Evolutionary conservation across 2,113 vertebrate genomes (phyloP).

Genomic region (Monopterus albus): DNA sequence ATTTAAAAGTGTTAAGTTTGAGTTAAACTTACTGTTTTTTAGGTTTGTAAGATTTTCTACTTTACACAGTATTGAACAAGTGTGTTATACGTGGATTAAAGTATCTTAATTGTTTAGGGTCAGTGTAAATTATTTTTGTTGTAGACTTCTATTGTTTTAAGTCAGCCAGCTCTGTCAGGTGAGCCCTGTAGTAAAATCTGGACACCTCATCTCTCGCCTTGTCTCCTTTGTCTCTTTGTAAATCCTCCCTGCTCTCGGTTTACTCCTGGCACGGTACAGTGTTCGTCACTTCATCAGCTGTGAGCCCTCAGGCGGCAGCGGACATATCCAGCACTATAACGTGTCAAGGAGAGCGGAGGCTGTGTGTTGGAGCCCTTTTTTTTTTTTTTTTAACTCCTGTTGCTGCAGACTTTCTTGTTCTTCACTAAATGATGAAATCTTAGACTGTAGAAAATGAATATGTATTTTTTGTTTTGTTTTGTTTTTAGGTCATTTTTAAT

Average conservation of each 20-base stretch:
- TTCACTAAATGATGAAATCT: constrained; percentile 47
- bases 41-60: neutral
- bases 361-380: too few species aligned
- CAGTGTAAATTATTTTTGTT: neutral
- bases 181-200: neutral
- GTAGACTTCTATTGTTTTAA: neutral
- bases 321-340: neutral
- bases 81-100: neutral
- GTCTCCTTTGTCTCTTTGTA: neutral
- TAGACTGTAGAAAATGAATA: constrained; percentile 49
- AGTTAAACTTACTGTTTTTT: constrained; percentile 2
- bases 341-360: neutral
- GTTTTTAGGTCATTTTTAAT: constrained; percentile 56
- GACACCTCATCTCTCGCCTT: neutral
- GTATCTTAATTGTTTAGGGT: neutral
- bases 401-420: constrained; percentile 52
- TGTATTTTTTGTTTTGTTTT: constrained; percentile 55
- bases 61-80: neutral
- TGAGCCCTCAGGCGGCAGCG: neutral
- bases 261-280: neutral
- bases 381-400: constrained; percentile 10
- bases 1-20: neutral
- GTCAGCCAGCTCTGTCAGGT: neutral
- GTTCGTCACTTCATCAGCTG: constrained; percentile 16
- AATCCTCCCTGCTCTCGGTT: neutral